A percentile compares a stretch with the other conserved stretches of the same genome.
phyloP scores from a whole-genome alignment of 2,888 invertebrate species.

The Rhabditoides inermis region DNA sequence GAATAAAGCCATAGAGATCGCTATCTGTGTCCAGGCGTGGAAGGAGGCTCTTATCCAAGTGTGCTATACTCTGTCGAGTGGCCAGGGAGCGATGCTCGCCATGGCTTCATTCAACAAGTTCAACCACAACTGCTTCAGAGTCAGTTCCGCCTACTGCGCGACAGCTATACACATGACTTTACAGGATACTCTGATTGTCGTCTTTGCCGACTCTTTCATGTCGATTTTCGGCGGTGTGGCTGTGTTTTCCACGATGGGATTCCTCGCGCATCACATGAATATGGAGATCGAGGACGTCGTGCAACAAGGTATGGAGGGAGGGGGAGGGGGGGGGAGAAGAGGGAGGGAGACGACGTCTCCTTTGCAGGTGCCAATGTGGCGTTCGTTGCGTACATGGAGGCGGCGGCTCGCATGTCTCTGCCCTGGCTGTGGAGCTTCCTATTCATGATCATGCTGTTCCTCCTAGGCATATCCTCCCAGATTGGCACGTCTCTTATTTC shows the following conservation, averaged over 20 bases:
- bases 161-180: too few species aligned
- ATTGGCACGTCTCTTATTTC: too few species aligned
- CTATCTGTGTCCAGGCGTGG: conserved; percentile 42
- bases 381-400: conserved; percentile 52
- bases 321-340: too few species aligned
- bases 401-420: conserved; percentile 46
- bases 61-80: conserved; percentile 52
- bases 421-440: conserved; percentile 51
- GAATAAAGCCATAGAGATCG: too few species aligned
- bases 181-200: conserved; percentile 32
- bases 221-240: conserved; percentile 20
- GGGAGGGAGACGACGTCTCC: too few species aligned
- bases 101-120: conserved; percentile 52
- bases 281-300: too few species aligned
- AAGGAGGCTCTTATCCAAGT: conserved; percentile 51
- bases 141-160: too few species aligned
- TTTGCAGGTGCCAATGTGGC: conserved; percentile 54
- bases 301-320: too few species aligned
- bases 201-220: conserved; percentile 33
- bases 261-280: conserved; percentile 45
- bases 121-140: conserved; percentile 60
- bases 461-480: conserved; percentile 42
- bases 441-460: conserved; percentile 52
- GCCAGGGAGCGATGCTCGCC: conserved; percentile 52
- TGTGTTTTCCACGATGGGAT: conserved; percentile 54